A percentile compares a stretch with the other conserved stretches of the same genome.
Conservation (phyloP, 1,140 invertebrate species). For the Gryllus bimaculatus region DNA sequence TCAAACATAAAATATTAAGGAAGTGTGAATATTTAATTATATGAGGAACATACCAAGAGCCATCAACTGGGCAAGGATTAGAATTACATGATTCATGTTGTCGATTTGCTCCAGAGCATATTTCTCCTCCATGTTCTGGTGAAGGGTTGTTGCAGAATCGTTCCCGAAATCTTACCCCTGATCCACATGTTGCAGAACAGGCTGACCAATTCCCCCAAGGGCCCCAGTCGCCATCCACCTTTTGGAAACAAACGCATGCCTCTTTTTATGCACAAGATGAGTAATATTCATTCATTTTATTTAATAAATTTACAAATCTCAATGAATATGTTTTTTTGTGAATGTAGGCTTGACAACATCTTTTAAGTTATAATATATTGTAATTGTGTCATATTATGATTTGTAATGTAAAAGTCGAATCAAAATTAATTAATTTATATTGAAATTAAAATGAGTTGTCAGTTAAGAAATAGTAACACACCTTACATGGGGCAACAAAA, state of each 20-base stretch:
- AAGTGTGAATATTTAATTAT: background rate
- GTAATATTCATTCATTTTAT: too few species aligned
- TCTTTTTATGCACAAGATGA: too few species aligned
- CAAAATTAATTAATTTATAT: too few species aligned
- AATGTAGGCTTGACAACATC: too few species aligned
- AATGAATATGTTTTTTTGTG: too few species aligned
- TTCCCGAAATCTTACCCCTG: background rate
- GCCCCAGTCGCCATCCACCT: background rate
- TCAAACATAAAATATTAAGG: background rate
- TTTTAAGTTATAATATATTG: too few species aligned
- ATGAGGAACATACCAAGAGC: background rate
- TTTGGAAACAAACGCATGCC: too few species aligned
- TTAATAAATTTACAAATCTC: too few species aligned
- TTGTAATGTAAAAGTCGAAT: too few species aligned
- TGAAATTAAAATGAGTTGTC: too few species aligned
- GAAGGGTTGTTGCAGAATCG: background rate
- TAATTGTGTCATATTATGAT: too few species aligned
- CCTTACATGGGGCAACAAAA: background rate
- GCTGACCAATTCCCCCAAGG: background rate
- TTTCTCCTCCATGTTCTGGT: background rate
- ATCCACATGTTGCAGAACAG: background rate
- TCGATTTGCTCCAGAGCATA: background rate
- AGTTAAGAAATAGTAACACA: background rate
- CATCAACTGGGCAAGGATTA: background rate
- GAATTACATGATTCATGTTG: background rate